These are phyloP conservation scores for Pseudocheirus occidentalis DNA, from an alignment of 2,797 vertebrate genomes.

Conservation along the genomic window DNA sequence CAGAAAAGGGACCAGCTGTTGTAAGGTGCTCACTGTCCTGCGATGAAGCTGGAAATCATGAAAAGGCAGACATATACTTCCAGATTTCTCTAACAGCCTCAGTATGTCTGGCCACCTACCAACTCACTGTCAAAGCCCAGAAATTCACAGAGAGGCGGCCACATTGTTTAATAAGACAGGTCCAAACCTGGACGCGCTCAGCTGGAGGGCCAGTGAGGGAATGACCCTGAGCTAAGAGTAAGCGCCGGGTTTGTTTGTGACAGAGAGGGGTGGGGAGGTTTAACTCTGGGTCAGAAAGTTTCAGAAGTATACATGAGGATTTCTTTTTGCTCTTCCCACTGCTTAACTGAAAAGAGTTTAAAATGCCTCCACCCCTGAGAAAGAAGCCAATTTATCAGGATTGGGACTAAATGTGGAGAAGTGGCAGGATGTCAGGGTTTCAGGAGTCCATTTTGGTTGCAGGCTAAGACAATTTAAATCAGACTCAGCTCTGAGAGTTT, in stretches of 20 bases:
- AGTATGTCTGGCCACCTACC: background rate
- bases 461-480: background rate
- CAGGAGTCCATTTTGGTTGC: background rate
- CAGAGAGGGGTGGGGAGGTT: background rate
- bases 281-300: background rate
- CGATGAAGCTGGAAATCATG: background rate
- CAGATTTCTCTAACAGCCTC: background rate
- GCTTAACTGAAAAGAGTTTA: background rate
- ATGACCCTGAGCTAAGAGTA: background rate
- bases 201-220: background rate
- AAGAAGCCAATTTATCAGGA: background rate
- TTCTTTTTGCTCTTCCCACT: background rate
- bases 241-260: background rate
- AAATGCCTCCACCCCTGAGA: background rate
- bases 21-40: slow-evolving; percentile 8
- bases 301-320: background rate
- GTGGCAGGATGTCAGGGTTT: background rate
- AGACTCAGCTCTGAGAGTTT: background rate
- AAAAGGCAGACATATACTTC: background rate
- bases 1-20: background rate
- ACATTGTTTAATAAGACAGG: background rate
- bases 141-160: background rate
- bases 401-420: background rate
- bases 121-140: background rate
- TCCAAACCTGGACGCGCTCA: background rate